Evolutionary conservation across 2,888 invertebrate genomes (phyloP).

Genomic region (Callyntrura sp.): DNA sequence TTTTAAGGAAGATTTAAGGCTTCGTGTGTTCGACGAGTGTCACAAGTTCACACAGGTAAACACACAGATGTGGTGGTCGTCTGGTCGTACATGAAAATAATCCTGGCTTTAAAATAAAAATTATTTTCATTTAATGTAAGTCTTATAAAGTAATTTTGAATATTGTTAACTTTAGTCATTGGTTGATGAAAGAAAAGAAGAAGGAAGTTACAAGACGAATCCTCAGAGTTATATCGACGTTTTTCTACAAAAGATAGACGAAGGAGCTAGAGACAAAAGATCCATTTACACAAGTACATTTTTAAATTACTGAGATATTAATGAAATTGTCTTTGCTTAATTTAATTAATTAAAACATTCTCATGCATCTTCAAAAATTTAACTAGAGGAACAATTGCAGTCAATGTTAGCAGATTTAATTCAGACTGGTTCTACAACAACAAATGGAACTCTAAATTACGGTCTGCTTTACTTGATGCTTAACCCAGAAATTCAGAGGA

Average conservation of each 20-base stretch:
- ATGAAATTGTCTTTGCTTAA: no score
- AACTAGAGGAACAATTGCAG: slow-evolving; percentile 64
- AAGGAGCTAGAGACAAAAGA: slow-evolving; percentile 21
- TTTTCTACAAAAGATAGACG: slow-evolving; percentile 77
- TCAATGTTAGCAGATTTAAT: slow-evolving; percentile 71
- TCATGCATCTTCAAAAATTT: not conserved
- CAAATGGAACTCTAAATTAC: slow-evolving; percentile 72
- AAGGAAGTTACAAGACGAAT: slow-evolving; percentile 63
- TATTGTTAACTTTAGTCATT: no score
- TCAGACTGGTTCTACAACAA: slow-evolving; percentile 62
- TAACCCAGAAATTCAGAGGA: slow-evolving; percentile 62
- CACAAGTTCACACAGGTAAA: slow-evolving; percentile 67
- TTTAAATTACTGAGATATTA: no score
- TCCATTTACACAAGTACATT: slow-evolving; percentile 71
- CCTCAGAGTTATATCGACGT: slow-evolving; percentile 78
- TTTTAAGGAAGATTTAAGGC: slow-evolving; percentile 39
- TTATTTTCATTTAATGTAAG: no score
- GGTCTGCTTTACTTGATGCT: slow-evolving; percentile 56
- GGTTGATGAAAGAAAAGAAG: slow-evolving; percentile 67
- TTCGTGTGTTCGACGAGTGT: slow-evolving; percentile 48
- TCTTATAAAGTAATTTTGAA: no score
- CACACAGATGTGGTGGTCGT: no score
- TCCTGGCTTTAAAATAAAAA: no score
- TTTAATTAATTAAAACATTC: no score
- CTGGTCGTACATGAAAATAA: no score